Percentiles rank a stretch among this genome's conserved stretches.
phyloP scores from a whole-genome alignment of 2,113 vertebrate genomes.

The Capreolus pygargus region DNA sequence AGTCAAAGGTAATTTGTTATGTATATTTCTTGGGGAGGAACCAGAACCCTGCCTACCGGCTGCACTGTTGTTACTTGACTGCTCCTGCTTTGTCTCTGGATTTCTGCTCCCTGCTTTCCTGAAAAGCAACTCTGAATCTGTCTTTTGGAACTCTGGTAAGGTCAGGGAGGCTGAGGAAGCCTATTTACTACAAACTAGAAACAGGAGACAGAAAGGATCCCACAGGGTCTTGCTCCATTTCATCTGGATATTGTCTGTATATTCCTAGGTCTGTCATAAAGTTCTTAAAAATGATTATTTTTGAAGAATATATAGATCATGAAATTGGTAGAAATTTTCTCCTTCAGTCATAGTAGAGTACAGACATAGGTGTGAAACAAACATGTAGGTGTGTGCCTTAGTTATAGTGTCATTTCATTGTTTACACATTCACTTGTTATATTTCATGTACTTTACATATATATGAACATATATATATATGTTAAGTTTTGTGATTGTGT shows the following conservation, averaged over 20 bases:
- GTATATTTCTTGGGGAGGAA: not conserved
- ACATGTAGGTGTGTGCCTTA: not conserved
- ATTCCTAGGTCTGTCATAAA: not conserved
- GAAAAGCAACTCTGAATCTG: not conserved
- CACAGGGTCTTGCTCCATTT: not conserved
- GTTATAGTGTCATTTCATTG: not conserved
- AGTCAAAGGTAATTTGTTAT: not conserved
- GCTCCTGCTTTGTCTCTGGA: not conserved
- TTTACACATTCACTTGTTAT: not conserved
- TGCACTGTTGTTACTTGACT: not conserved
- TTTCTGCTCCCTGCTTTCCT: not conserved
- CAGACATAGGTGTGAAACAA: not conserved
- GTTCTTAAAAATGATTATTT: not conserved
- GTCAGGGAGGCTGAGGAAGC: not conserved
- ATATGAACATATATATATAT: not conserved
- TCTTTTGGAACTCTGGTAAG: not conserved
- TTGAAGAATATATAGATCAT: not conserved
- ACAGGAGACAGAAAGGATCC: not conserved
- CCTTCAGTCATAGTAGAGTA: not conserved
- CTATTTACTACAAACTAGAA: not conserved
- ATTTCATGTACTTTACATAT: not conserved
- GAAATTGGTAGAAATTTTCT: not conserved
- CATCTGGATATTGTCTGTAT: not conserved
- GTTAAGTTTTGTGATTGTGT: not conserved
- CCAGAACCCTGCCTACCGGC: not conserved